These are phyloP conservation scores for Trypoxylus dichotomus DNA, from an alignment of 1,140 invertebrate species.

Conservation along the genomic window DNA sequence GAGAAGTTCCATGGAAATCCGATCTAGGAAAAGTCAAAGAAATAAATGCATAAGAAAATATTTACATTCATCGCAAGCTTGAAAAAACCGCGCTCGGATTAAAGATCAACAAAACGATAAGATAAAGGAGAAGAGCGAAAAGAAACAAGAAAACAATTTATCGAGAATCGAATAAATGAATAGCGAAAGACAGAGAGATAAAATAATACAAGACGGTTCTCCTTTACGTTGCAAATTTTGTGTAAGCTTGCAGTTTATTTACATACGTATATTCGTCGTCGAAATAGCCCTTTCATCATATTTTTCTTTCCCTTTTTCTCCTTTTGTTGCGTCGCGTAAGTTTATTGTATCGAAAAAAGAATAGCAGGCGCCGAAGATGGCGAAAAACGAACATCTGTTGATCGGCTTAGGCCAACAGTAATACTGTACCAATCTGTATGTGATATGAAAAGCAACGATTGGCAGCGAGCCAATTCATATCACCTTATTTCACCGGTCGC, in stretches of 20 bases:
- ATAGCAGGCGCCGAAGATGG: neutral
- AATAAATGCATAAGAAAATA: no score
- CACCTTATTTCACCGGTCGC: neutral
- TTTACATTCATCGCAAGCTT: no score
- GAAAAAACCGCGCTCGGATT: neutral
- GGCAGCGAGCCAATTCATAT: neutral
- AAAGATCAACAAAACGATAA: neutral
- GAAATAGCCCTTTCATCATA: neutral
- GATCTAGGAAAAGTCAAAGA: no score
- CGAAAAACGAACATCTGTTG: constrained; percentile 5
- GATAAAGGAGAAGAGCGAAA: neutral
- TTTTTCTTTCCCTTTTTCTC: neutral
- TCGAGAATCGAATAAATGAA: neutral
- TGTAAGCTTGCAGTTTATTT: constrained; percentile 6
- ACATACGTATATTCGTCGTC: constrained; percentile 4
- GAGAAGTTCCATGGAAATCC: no score
- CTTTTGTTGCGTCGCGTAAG: neutral
- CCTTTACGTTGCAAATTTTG: constrained; percentile 21
- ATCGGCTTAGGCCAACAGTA: constrained; percentile 7
- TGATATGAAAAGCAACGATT: constrained; percentile 12
- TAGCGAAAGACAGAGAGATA: neutral
- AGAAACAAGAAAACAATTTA: constrained; percentile 8
- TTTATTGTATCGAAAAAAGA: constrained; percentile 14
- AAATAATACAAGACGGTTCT: neutral
- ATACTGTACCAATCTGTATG: constrained; percentile 11